These are phyloP conservation scores for Zaprionus ghesquierei DNA, from an alignment of 1,140 invertebrate genomes.

Conservation along the genomic window DNA sequence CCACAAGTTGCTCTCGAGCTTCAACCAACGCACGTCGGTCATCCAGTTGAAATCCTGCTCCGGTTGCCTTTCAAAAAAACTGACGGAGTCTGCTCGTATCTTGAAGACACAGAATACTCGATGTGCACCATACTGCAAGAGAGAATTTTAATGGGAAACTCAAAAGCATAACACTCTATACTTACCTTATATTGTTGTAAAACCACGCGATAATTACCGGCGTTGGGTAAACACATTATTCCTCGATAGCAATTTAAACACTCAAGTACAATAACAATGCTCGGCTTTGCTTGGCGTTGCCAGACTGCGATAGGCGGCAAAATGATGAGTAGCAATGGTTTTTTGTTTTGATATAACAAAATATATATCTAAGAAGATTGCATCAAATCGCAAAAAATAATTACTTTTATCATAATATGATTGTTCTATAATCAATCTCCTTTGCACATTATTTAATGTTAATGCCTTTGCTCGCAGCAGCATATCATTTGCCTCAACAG, in stretches of 20 bases:
- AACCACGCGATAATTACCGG: slow-evolving; percentile 40
- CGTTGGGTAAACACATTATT: slow-evolving; percentile 43
- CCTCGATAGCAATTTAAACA: slow-evolving; percentile 4
- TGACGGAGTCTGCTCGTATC: slow-evolving; percentile 41
- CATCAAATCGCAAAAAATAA: too few relatives aligned
- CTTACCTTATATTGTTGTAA: slow-evolving; percentile 51
- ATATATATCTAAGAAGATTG: too few relatives aligned
- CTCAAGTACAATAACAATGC: background rate
- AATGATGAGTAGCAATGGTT: too few relatives aligned
- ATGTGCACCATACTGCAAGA: slow-evolving; percentile 41
- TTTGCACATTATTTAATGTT: too few relatives aligned
- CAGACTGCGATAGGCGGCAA: background rate
- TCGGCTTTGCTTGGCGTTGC: slow-evolving; percentile 1
- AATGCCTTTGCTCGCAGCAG: too few relatives aligned
- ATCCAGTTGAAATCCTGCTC: slow-evolving; percentile 57
- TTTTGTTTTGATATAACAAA: too few relatives aligned
- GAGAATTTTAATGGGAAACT: background rate
- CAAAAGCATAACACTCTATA: background rate
- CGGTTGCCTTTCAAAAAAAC: slow-evolving; percentile 18
- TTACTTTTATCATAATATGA: too few relatives aligned
- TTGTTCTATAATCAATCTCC: too few relatives aligned
- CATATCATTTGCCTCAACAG: too few relatives aligned
- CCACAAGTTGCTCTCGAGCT: slow-evolving; percentile 36
- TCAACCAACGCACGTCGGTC: slow-evolving; percentile 42
- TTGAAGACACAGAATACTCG: slow-evolving; percentile 44